Percentiles rank a stretch among this genome's conserved stretches.
These are phyloP conservation scores for Lagorchestes hirsutus DNA, from an alignment of 2,797 vertebrate genomes.

Conservation along the genomic window DNA sequence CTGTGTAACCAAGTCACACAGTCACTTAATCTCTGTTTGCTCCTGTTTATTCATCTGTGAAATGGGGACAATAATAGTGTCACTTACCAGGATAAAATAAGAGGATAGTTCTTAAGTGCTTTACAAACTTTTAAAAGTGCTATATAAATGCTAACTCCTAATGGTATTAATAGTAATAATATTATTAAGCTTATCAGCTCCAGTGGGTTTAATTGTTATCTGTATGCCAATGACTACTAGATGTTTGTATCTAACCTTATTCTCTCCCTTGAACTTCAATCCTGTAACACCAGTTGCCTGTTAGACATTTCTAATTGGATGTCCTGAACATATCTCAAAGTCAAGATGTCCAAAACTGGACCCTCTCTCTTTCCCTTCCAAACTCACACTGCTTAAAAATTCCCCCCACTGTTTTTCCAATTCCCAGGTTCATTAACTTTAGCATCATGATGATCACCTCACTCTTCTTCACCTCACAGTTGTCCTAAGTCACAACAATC, in stretches of 20 bases:
- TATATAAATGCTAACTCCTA: background rate
- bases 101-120: background rate
- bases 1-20: background rate
- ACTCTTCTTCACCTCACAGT: background rate
- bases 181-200: background rate
- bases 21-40: background rate
- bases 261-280: background rate
- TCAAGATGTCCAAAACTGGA: background rate
- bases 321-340: background rate
- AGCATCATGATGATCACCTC: background rate
- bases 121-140: background rate
- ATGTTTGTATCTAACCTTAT: background rate
- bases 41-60: background rate
- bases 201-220: background rate
- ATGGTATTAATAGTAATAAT: background rate
- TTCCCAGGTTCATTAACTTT: background rate
- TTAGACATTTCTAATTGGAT: background rate
- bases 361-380: background rate
- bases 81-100: background rate
- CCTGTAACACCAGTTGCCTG: background rate
- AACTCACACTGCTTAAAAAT: background rate
- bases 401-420: background rate
- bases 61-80: background rate
- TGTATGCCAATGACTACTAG: background rate
- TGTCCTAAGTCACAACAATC: background rate